Percentiles rank a stretch among this genome's conserved stretches.
phyloP scores from a whole-genome alignment of 1,140 invertebrate genomes.

The Hyles euphorbiae region DNA sequence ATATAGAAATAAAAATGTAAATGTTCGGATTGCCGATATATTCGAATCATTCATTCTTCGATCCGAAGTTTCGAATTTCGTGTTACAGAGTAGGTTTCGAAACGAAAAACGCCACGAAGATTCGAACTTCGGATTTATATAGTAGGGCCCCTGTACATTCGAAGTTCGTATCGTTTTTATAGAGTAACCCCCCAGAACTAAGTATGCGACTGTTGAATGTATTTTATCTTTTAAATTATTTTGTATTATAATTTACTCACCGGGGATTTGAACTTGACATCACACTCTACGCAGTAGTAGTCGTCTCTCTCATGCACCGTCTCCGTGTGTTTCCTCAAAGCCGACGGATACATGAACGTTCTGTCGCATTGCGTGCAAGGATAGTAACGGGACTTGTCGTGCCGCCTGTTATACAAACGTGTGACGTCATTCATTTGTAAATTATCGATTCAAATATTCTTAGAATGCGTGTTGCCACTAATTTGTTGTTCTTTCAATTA shows the following conservation, averaged over 20 bases:
- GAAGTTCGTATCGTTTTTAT: too few species aligned
- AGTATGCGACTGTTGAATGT: neutral
- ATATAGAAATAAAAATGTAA: too few species aligned
- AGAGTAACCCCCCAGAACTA: neutral
- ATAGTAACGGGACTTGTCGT: slow-evolving; percentile 41
- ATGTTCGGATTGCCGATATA: too few species aligned
- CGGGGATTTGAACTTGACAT: slow-evolving; percentile 58
- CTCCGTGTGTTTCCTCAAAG: slow-evolving; percentile 47
- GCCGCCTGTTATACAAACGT: slow-evolving; percentile 31
- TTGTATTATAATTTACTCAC: slow-evolving; percentile 25
- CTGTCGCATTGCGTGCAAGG: slow-evolving; percentile 49
- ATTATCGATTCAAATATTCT: neutral
- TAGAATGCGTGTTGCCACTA: neutral
- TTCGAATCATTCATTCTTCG: too few species aligned
- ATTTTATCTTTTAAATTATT: neutral
- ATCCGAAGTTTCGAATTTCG: too few species aligned
- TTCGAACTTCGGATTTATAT: too few species aligned
- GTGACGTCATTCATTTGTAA: neutral
- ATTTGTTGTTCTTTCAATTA: too few species aligned
- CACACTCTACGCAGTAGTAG: slow-evolving; percentile 70
- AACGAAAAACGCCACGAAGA: too few species aligned
- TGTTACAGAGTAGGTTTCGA: too few species aligned
- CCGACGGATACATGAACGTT: slow-evolving; percentile 54
- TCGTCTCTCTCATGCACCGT: slow-evolving; percentile 48
- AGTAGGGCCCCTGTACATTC: too few species aligned